Conservation (phyloP, 2,888 invertebrate genomes). For the Cosmorhoe ocellata region DNA sequence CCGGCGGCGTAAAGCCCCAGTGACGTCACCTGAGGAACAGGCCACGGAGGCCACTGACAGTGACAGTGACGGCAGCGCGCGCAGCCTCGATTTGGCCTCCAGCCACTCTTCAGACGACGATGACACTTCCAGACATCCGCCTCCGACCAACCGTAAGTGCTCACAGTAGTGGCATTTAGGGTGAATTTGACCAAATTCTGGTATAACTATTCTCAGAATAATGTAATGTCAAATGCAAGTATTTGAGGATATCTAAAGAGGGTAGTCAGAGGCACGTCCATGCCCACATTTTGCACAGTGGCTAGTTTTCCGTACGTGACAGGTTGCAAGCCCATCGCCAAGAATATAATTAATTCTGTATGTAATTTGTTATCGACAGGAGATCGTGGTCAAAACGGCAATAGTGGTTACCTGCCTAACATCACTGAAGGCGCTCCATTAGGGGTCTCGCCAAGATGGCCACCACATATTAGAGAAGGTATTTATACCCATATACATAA, state of each 20-base stretch:
- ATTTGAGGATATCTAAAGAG: too few species aligned
- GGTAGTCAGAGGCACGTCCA: too few species aligned
- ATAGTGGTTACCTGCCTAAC: slow-evolving; percentile 69
- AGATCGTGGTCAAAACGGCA: slow-evolving; percentile 43
- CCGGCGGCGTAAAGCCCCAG: slow-evolving; percentile 58
- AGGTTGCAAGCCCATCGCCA: too few species aligned
- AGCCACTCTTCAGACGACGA: slow-evolving; percentile 97
- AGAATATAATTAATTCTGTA: too few species aligned
- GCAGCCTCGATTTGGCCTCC: slow-evolving; percentile 95
- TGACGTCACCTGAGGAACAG: slow-evolving; percentile 40
- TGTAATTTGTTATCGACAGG: slow-evolving; percentile 29
- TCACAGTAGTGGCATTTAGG: background rate
- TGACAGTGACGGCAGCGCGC: slow-evolving; percentile 91
- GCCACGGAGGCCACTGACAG: slow-evolving; percentile 87
- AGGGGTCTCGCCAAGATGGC: slow-evolving; percentile 68
- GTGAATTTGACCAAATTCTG: too few species aligned
- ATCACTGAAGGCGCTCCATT: slow-evolving; percentile 75
- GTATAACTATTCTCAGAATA: too few species aligned
- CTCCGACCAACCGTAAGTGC: slow-evolving; percentile 45
- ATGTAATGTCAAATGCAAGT: too few species aligned
- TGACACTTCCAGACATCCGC: slow-evolving; percentile 75
- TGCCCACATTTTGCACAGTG: too few species aligned
- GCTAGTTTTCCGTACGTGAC: too few species aligned
- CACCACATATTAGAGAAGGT: slow-evolving; percentile 69
- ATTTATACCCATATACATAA: too few species aligned